These are phyloP conservation scores for Charanyca ferruginea DNA, from an alignment of 2,888 invertebrate species.

Conservation along the genomic window DNA sequence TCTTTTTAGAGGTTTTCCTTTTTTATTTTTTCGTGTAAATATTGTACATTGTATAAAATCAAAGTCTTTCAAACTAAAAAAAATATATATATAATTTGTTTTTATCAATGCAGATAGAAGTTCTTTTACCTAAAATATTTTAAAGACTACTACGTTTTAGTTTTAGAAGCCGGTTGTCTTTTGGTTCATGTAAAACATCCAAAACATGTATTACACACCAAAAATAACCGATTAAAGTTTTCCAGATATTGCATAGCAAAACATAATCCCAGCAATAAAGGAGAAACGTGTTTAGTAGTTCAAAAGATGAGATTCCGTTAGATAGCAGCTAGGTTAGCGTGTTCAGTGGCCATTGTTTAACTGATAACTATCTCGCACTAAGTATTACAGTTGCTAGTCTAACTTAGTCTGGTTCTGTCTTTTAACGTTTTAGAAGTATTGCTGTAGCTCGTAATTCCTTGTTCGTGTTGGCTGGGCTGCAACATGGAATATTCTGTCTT, in stretches of 20 bases:
- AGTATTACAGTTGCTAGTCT: slow-evolving; percentile 52
- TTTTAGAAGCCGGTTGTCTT: too few relatives aligned
- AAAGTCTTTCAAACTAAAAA: too few relatives aligned
- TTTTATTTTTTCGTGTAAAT: too few relatives aligned
- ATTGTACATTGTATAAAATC: too few relatives aligned
- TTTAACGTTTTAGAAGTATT: slow-evolving; percentile 44
- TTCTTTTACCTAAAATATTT: too few relatives aligned
- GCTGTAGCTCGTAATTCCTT: slow-evolving; percentile 24
- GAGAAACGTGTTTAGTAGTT: slow-evolving; percentile 53
- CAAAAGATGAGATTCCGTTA: slow-evolving; percentile 46
- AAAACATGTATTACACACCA: slow-evolving; percentile 3
- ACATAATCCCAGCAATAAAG: slow-evolving; percentile 50
- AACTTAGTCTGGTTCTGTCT: slow-evolving; percentile 47
- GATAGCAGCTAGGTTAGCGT: slow-evolving; percentile 51
- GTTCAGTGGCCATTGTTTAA: slow-evolving; percentile 52
- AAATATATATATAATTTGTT: too few relatives aligned
- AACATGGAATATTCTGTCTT: slow-evolving; percentile 22
- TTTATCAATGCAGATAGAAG: too few relatives aligned
- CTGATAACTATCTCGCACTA: slow-evolving; percentile 57
- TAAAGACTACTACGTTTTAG: too few relatives aligned
- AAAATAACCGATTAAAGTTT: slow-evolving; percentile 38
- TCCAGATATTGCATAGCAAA: slow-evolving; percentile 34
- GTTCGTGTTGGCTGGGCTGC: slow-evolving; percentile 32
- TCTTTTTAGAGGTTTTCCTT: too few relatives aligned
- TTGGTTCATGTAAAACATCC: too few relatives aligned